phyloP scores from a whole-genome alignment of 2,113 vertebrate genomes.

The Psettodes erumei region DNA sequence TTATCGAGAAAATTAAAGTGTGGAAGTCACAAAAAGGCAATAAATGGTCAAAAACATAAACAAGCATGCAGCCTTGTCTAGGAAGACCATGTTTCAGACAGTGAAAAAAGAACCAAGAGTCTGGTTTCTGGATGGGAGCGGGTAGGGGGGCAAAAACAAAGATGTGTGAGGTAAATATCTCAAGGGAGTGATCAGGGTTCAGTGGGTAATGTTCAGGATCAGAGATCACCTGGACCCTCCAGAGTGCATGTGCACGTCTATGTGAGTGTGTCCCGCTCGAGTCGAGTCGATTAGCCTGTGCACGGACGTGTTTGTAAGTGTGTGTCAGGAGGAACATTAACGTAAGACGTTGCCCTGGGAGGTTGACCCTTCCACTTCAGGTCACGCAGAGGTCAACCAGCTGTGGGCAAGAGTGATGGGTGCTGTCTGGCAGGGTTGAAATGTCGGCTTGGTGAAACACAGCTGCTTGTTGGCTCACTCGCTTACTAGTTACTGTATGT shows the following conservation, averaged over 20 bases:
- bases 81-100: constrained; percentile 24
- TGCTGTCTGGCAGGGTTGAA: constrained; percentile 39
- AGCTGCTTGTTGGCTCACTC: background rate
- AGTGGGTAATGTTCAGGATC: constrained; percentile 53
- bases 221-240: constrained; percentile 52
- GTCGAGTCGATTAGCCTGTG: background rate
- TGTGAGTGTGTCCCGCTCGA: background rate
- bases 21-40: background rate
- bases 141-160: constrained; percentile 20
- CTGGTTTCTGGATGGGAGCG: background rate
- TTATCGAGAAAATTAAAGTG: constrained; percentile 6
- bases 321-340: constrained; percentile 57
- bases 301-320: constrained; percentile 1
- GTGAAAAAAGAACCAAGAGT: constrained; percentile 5
- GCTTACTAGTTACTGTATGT: background rate
- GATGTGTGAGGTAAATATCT: constrained; percentile 46
- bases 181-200: constrained; percentile 32
- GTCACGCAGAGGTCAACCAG: constrained; percentile 41
- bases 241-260: constrained; percentile 15
- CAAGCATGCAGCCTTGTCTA: background rate
- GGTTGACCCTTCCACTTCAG: constrained; percentile 33
- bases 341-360: constrained; percentile 46
- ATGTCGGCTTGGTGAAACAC: constrained; percentile 26
- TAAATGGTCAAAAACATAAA: constrained; percentile 20
- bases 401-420: constrained; percentile 55